These are phyloP conservation scores for Incurvaria masculella DNA, from an alignment of 2,888 invertebrate genomes.

Conservation along the genomic window DNA sequence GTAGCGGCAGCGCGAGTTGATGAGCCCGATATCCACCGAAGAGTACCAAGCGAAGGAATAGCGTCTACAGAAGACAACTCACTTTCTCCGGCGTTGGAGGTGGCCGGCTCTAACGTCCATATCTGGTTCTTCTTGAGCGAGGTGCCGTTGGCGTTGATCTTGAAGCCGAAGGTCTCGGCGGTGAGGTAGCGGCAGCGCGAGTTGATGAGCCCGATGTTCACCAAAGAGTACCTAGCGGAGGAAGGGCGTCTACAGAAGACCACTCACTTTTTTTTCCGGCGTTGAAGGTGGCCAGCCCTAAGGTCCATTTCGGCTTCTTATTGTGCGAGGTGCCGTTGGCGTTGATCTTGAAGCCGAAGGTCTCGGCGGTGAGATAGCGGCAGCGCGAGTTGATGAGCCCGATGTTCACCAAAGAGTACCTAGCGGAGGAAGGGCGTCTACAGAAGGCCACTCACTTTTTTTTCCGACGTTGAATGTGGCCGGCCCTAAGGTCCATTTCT, in stretches of 20 bases:
- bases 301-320: constrained; percentile 96
- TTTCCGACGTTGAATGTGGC: constrained; percentile 63
- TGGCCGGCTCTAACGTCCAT: constrained; percentile 85
- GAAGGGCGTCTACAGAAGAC: no score
- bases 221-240: no score
- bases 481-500: constrained; percentile 92
- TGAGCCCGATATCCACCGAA: constrained; percentile 93
- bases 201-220: constrained; percentile 94
- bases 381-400: constrained; percentile 87
- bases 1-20: constrained; percentile 87
- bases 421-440: no score
- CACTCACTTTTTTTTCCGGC: constrained; percentile 70
- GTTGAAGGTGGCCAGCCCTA: constrained; percentile 71
- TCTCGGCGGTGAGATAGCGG: constrained; percentile 96
- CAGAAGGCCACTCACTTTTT: constrained; percentile 71
- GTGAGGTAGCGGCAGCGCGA: constrained; percentile 88
- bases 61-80: no score
- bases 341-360: constrained; percentile 96
- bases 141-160: constrained; percentile 93
- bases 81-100: constrained; percentile 67
- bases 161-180: constrained; percentile 96
- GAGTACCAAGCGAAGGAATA: no score
- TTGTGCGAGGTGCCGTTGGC: constrained; percentile 91
- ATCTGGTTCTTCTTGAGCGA: constrained; percentile 95
- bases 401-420: no score